Percentiles rank a stretch among this genome's conserved stretches.
Conservation (phyloP, 2,797 vertebrate species). For the Poecilia wingei region DNA sequence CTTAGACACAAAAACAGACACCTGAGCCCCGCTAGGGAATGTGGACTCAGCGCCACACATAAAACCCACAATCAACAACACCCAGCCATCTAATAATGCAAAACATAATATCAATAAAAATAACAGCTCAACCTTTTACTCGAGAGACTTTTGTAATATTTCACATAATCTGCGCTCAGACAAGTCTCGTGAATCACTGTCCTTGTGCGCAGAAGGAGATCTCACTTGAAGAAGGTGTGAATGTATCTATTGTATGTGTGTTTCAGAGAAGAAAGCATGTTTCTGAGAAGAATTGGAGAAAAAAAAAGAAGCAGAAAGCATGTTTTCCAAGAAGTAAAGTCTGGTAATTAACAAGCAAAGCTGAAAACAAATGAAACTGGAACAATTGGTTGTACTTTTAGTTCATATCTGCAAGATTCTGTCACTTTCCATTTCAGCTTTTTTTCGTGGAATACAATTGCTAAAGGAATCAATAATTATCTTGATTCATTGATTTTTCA, state of each 20-base stretch:
- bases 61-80: slow-evolving; percentile 40
- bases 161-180: slow-evolving; percentile 28
- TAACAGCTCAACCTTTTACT: slow-evolving; percentile 23
- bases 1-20: slow-evolving; percentile 66
- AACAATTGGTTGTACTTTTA: background rate
- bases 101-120: background rate
- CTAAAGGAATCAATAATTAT: background rate
- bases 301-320: slow-evolving; percentile 19
- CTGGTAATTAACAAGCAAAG: background rate
- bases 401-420: background rate
- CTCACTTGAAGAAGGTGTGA: slow-evolving; percentile 34
- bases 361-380: background rate
- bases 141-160: slow-evolving; percentile 5
- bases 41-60: slow-evolving; percentile 2
- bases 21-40: slow-evolving; percentile 40
- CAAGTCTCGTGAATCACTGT: slow-evolving; percentile 28
- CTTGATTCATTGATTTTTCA: background rate
- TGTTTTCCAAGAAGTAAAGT: background rate
- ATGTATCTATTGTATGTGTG: slow-evolving; percentile 28
- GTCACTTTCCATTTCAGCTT: background rate
- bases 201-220: slow-evolving; percentile 17
- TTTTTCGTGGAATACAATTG: background rate
- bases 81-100: slow-evolving; percentile 16
- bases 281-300: slow-evolving; percentile 35
- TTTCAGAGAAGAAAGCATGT: slow-evolving; percentile 9